Evolutionary conservation across 2,113 vertebrate species (phyloP).

Genomic region (Cyprinus carpio): DNA sequence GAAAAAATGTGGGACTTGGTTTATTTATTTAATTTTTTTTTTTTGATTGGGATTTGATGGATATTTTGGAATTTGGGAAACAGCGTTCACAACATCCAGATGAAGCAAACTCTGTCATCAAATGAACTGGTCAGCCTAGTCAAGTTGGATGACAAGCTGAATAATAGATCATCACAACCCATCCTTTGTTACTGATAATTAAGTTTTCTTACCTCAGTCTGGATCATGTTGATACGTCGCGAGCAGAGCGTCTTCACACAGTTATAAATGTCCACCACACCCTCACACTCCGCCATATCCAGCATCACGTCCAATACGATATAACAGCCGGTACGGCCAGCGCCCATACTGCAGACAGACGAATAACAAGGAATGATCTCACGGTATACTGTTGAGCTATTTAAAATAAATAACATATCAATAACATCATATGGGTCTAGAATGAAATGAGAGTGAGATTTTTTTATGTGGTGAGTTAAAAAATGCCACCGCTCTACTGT

Average conservation of each 20-base stretch:
- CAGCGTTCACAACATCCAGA: not conserved
- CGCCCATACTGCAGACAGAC: constrained; percentile 64
- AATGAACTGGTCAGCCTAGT: not conserved
- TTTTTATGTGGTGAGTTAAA: not conserved
- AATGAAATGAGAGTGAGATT: not conserved
- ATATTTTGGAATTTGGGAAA: not conserved
- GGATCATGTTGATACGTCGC: constrained; percentile 96
- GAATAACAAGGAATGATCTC: not conserved
- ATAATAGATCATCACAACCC: too few species aligned
- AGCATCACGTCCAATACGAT: constrained; percentile 95
- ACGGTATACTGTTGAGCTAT: not conserved
- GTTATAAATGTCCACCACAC: constrained; percentile 97
- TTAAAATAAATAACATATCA: too few species aligned
- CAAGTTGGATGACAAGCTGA: not conserved
- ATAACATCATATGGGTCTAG: not conserved
- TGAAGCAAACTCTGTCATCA: not conserved
- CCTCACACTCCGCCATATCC: constrained; percentile 96
- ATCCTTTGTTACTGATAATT: not conserved
- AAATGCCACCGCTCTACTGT: not conserved
- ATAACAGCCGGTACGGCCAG: constrained; percentile 92
- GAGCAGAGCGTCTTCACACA: constrained; percentile 95
- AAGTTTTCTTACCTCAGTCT: constrained; percentile 83
- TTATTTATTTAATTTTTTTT: too few species aligned
- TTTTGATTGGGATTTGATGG: not conserved
- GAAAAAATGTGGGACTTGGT: not conserved